Conservation (phyloP, 1,140 invertebrate species). For the Conus ventricosus region DNA sequence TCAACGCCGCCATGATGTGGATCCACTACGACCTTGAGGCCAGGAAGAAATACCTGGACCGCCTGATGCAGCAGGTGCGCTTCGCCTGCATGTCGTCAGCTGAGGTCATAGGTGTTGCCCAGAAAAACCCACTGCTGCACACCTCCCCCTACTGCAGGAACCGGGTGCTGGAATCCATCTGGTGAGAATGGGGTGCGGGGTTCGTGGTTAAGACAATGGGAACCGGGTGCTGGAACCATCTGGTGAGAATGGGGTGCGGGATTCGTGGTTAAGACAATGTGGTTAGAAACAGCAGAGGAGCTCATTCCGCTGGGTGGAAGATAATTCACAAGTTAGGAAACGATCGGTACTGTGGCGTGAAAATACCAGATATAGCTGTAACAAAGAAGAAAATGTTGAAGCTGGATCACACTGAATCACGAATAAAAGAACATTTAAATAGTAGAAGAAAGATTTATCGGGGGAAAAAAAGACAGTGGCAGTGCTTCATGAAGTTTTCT, state of each 20-base stretch:
- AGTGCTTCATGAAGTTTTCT: too few species aligned
- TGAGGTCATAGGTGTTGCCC: constrained; percentile 34
- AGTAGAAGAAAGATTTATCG: too few species aligned
- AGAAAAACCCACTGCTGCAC: constrained; percentile 14
- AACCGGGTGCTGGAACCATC: constrained; percentile 33
- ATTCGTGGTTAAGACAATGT: too few species aligned
- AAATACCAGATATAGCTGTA: too few species aligned
- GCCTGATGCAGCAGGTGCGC: constrained; percentile 43
- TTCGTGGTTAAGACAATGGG: background rate
- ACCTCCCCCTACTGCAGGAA: constrained; percentile 32
- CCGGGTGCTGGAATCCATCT: constrained; percentile 38
- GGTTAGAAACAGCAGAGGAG: too few species aligned
- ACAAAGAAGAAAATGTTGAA: too few species aligned
- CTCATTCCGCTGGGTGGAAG: too few species aligned
- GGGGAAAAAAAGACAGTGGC: too few species aligned
- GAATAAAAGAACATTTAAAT: too few species aligned
- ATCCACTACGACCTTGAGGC: constrained; percentile 40
- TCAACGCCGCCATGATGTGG: constrained; percentile 52
- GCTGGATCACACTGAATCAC: too few species aligned
- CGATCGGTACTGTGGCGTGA: too few species aligned
- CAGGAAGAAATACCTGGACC: constrained; percentile 39
- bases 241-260: constrained; percentile 9
- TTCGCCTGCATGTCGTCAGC: constrained; percentile 33
- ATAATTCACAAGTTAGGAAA: too few species aligned
- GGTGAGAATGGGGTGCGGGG: background rate